phyloP scores from a whole-genome alignment of 2,113 vertebrate genomes.

The Tachycineta bicolor region DNA sequence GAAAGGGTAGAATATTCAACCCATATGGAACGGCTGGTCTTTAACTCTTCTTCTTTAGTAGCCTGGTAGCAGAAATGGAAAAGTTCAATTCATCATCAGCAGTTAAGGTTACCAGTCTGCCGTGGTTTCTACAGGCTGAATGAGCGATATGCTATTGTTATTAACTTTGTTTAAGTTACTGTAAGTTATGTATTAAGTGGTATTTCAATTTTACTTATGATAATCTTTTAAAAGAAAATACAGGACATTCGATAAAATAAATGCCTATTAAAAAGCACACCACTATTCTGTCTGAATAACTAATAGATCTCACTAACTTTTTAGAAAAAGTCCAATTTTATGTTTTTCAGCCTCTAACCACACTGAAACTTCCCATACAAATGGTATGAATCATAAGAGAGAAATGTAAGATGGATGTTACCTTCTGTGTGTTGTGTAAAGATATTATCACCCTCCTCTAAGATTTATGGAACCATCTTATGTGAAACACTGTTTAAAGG shows the following conservation, averaged over 20 bases:
- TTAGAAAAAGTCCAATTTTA: neutral
- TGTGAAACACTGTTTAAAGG: neutral
- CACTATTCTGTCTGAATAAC: neutral
- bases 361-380: neutral
- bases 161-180: neutral
- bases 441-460: conserved; percentile 23
- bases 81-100: neutral
- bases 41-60: neutral
- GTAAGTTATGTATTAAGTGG: neutral
- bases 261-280: neutral
- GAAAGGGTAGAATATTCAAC: neutral
- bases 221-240: neutral
- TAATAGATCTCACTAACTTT: neutral
- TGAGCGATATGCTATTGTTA: neutral
- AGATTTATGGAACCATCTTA: conserved; percentile 40
- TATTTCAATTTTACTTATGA: neutral
- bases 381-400: conserved; percentile 25
- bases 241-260: neutral
- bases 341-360: neutral
- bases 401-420: neutral
- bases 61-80: conserved; percentile 12
- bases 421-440: conserved; percentile 7
- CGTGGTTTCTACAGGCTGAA: neutral
- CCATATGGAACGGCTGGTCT: neutral
- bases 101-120: neutral